These are phyloP conservation scores for Chaetorhynchus papuensis DNA, from an alignment of 2,113 vertebrate genomes.

Conservation along the genomic window DNA sequence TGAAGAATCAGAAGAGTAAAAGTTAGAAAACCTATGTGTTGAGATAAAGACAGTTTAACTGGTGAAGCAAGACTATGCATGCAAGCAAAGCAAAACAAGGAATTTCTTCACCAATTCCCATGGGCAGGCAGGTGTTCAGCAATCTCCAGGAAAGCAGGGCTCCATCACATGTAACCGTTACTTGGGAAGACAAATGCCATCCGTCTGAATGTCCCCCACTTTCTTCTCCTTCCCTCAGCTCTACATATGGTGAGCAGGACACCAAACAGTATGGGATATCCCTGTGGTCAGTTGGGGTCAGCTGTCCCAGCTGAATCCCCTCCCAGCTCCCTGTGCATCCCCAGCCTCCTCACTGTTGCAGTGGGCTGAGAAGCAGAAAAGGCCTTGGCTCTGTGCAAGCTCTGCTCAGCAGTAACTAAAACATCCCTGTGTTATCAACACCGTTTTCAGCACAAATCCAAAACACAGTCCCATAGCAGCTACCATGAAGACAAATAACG, in stretches of 20 bases:
- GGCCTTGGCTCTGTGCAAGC: neutral
- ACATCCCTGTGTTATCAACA: neutral
- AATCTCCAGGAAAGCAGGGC: neutral
- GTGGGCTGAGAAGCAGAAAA: neutral
- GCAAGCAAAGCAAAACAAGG: neutral
- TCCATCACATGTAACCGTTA: neutral
- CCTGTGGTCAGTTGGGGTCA: neutral
- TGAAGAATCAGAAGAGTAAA: neutral
- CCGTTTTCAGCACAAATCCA: neutral
- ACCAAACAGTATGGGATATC: neutral
- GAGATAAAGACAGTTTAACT: neutral
- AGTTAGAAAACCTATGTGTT: neutral
- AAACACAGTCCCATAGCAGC: neutral
- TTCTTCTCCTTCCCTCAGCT: neutral
- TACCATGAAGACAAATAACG: neutral
- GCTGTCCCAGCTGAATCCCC: neutral
- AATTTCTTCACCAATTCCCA: neutral
- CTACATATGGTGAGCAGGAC: neutral
- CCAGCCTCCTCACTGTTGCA: neutral
- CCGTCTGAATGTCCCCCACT: neutral
- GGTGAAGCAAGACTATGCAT: neutral
- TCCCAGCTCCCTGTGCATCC: neutral
- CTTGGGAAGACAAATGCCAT: neutral
- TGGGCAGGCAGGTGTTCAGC: neutral
- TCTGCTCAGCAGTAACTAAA: neutral